Base-by-base conservation (phyloP, 2,113 vertebrate species). In the Strigops habroptila region DNA sequence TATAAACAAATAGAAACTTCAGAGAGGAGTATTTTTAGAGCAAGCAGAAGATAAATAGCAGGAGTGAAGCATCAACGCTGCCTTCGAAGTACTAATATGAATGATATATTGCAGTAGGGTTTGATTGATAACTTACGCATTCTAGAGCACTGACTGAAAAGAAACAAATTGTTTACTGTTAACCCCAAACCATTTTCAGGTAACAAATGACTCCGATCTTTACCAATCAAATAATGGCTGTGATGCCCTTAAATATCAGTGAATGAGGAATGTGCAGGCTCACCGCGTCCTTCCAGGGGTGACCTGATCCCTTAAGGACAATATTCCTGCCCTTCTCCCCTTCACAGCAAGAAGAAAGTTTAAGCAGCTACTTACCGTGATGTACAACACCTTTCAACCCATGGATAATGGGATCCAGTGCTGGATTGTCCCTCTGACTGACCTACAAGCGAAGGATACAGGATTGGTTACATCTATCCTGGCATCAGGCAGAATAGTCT, bases 361-460 rank as follows among this genome's bases (percentile, higher is more conserved):
- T 64, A 91, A 44, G 62, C 49, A 95, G 91, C 93, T 96, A 98
- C 99, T 99, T 97, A 99, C 99, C 99, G 3, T 99, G 99, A 98
- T 99, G 99, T 68, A 99, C 99, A 88, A 99, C 99, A 4, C 99
- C 99, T 97, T 99, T 99, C 97, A 99, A 96, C 86, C 99, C 99
- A 53, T 99, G 99, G 98, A 99, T 99, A 97, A 99, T 99, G 75
- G 99, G 99, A 97, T 99, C 98, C 94, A 99, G 98, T 19, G 99
- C 99, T 10, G 98, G 98, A 97, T 99, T 99, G 98, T 99, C 98
- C 97, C 98, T 99, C 88, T 98, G 98, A 91, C 98, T 99, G 94
- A 99, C 99, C 99, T 99, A 97, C 91, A 98, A 94, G 96, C 95
- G 98, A 98, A 97, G 96, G 81, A 98, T 96, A 97, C 86, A 97